phyloP scores from a whole-genome alignment of 2,888 invertebrate genomes.

The Atrina japonica region DNA sequence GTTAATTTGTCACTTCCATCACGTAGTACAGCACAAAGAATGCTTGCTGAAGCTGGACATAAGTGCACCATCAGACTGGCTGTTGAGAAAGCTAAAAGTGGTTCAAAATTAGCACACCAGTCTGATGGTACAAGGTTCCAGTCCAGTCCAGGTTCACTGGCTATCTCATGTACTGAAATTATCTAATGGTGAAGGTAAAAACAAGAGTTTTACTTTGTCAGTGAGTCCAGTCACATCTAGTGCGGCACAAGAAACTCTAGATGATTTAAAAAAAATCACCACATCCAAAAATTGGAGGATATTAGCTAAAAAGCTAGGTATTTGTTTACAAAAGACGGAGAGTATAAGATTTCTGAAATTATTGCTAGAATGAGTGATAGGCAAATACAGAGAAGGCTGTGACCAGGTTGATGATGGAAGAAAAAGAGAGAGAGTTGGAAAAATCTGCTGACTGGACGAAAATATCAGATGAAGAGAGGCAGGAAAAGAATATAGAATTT shows the following conservation, averaged over 20 bases:
- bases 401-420: too few relatives aligned
- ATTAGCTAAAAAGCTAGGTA: too few relatives aligned
- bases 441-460: too few relatives aligned
- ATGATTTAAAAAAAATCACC: slow-evolving; percentile 17
- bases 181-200: slow-evolving; percentile 18
- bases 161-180: slow-evolving; percentile 21
- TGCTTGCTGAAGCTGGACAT: slow-evolving; percentile 24
- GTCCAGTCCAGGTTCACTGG: slow-evolving; percentile 19
- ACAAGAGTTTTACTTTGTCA: slow-evolving; percentile 23
- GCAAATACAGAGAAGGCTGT: too few relatives aligned
- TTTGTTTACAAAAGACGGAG: too few relatives aligned
- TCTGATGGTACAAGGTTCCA: slow-evolving; percentile 31
- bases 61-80: slow-evolving; percentile 21
- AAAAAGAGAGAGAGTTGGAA: too few relatives aligned
- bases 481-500: too few relatives aligned
- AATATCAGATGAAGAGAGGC: too few relatives aligned
- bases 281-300: too few relatives aligned
- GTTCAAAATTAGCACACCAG: slow-evolving; percentile 15
- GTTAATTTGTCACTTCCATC: slow-evolving; percentile 16
- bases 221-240: slow-evolving; percentile 26
- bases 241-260: slow-evolving; percentile 18
- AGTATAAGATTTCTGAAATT: too few relatives aligned
- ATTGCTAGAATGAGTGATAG: too few relatives aligned
- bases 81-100: slow-evolving; percentile 12
- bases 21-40: slow-evolving; percentile 24